Evolutionary conservation across 2,888 invertebrate species (phyloP).

Genomic region (Electrophaes corylata): DNA sequence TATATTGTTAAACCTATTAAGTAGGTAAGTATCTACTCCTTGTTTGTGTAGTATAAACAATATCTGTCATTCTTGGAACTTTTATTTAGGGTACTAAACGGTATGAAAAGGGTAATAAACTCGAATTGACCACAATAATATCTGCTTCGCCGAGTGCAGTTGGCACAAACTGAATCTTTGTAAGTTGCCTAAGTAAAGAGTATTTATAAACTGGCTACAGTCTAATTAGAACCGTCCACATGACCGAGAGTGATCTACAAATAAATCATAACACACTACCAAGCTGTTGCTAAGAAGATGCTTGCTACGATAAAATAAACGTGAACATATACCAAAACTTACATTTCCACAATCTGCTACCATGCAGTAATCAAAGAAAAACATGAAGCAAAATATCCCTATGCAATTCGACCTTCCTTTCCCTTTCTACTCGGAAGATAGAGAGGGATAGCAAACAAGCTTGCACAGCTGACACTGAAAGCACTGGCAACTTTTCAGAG

Average conservation of each 20-base stretch:
- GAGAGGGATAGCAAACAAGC: constrained; percentile 68
- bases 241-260: constrained; percentile 63
- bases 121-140: constrained; percentile 20
- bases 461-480: constrained; percentile 77
- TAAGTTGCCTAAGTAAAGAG: constrained; percentile 69
- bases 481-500: constrained; percentile 77
- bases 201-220: constrained; percentile 71
- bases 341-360: constrained; percentile 69
- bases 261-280: constrained; percentile 58
- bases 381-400: constrained; percentile 74
- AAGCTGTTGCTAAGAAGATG: constrained; percentile 37
- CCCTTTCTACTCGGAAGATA: constrained; percentile 69
- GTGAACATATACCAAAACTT: constrained; percentile 50
- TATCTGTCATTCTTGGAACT: constrained; percentile 3
- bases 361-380: constrained; percentile 64
- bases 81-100: too few relatives aligned
- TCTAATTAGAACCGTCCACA: constrained; percentile 70
- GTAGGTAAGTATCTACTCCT: too few relatives aligned
- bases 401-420: constrained; percentile 69
- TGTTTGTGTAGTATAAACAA: too few relatives aligned
- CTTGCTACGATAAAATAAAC: constrained; percentile 14
- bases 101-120: constrained; percentile 11
- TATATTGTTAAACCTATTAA: too few relatives aligned
- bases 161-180: constrained; percentile 55
- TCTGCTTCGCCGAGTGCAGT: constrained; percentile 44